A percentile compares a stretch with the other conserved stretches of the same genome.
phyloP scores from a whole-genome alignment of 1,140 invertebrate genomes.

The Sycophaga agraensis region DNA sequence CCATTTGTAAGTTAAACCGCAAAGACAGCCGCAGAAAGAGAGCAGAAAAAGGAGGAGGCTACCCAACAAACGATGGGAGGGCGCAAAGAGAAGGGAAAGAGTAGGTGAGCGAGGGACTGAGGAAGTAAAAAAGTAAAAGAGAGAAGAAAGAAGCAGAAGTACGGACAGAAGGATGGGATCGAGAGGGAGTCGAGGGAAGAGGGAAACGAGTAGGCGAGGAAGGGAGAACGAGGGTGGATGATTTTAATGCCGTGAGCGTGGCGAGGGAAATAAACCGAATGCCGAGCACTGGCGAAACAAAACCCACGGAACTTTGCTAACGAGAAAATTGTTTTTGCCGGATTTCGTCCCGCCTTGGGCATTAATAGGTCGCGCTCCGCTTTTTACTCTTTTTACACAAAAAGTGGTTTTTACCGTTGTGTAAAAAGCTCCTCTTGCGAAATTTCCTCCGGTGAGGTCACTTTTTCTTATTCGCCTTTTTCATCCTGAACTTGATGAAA shows the following conservation, averaged over 20 bases:
- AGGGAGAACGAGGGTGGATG: background rate
- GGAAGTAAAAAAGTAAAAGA: background rate
- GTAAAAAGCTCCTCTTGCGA: background rate
- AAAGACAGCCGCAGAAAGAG: background rate
- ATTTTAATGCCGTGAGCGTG: conserved; percentile 23
- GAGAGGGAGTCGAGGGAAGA: background rate
- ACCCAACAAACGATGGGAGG: background rate
- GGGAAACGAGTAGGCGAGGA: background rate
- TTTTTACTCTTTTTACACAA: background rate
- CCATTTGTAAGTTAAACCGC: background rate
- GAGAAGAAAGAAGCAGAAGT: background rate
- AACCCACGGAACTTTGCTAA: conserved; percentile 30
- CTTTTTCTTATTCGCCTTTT: background rate
- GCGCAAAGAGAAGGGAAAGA: background rate
- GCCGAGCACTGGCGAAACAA: conserved; percentile 12
- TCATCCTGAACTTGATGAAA: background rate
- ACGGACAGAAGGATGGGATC: background rate
- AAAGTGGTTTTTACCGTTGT: background rate
- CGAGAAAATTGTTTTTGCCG: conserved; percentile 29
- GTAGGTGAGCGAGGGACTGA: background rate
- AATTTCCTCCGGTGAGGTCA: background rate
- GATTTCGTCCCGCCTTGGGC: conserved; percentile 16
- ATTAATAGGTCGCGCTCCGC: conserved; percentile 14
- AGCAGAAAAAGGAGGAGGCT: background rate
- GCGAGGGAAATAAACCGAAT: conserved; percentile 24